Conservation (phyloP, 2,888 invertebrate genomes). For the Caenorhabditis sp. region DNA sequence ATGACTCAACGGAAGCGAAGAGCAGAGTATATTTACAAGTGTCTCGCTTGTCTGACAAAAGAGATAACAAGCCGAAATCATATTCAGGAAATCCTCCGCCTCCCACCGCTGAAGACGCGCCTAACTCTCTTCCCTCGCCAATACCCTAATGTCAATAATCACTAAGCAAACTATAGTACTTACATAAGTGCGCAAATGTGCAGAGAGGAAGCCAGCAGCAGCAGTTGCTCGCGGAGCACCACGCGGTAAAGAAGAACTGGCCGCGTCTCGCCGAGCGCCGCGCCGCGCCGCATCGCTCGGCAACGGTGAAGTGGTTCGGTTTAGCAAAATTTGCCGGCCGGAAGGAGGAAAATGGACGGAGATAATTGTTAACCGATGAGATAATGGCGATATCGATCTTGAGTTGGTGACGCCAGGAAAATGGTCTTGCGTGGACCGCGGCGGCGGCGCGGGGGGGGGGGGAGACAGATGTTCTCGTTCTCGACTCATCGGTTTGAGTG, state of each 20-base stretch:
- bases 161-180: conserved; percentile 62
- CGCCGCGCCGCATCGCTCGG: background rate
- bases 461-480: conserved; percentile 59
- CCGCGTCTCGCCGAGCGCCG: conserved; percentile 6
- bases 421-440: too few species aligned
- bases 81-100: conserved; percentile 50
- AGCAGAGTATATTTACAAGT: background rate
- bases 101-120: too few species aligned
- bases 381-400: too few species aligned
- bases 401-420: too few species aligned
- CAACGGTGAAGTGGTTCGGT: conserved; percentile 56
- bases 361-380: too few species aligned
- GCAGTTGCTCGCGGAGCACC: conserved; percentile 51
- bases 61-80: conserved; percentile 59
- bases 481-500: conserved; percentile 22
- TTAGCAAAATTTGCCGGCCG: conserved; percentile 47
- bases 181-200: conserved; percentile 63
- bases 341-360: background rate
- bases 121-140: too few species aligned
- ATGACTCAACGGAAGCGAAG: conserved; percentile 17
- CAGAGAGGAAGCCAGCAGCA: too few species aligned
- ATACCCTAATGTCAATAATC: conserved; percentile 57
- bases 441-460: too few species aligned
- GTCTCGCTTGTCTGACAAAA: conserved; percentile 34
- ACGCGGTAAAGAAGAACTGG: conserved; percentile 48